A percentile compares a stretch with the other conserved stretches of the same genome.
Conservation (phyloP, 2,797 vertebrate species). For the Allobates femoralis region DNA sequence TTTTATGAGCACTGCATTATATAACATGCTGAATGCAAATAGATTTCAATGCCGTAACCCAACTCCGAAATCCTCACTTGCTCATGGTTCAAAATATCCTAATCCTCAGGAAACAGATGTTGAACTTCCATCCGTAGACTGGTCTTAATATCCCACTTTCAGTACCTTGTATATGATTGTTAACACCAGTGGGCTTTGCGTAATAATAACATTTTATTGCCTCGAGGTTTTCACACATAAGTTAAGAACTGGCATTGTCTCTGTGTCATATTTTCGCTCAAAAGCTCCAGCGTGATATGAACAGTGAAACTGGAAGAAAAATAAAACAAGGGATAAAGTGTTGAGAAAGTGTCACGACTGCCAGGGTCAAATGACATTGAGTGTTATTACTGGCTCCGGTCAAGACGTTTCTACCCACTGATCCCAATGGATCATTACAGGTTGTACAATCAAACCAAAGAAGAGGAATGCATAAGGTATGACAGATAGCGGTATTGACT, state of each 20-base stretch:
- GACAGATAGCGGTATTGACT: slow-evolving; percentile 32
- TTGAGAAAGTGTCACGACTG: slow-evolving; percentile 58
- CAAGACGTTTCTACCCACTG: slow-evolving; percentile 57
- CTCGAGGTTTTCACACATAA: slow-evolving; percentile 60
- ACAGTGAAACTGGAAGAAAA: slow-evolving; percentile 60
- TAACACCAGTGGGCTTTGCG: slow-evolving; percentile 61
- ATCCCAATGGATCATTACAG: slow-evolving; percentile 34
- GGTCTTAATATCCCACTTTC: slow-evolving; percentile 61
- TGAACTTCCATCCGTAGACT: slow-evolving; percentile 57
- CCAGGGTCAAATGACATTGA: slow-evolving; percentile 56
- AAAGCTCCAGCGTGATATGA: slow-evolving; percentile 43
- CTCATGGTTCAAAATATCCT: slow-evolving; percentile 51
- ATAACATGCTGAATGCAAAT: slow-evolving; percentile 59
- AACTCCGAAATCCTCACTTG: slow-evolving; percentile 55
- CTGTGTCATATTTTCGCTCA: slow-evolving; percentile 43
- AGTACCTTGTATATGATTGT: slow-evolving; percentile 57
- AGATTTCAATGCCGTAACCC: slow-evolving; percentile 42
- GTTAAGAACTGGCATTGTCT: slow-evolving; percentile 62
- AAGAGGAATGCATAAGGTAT: slow-evolving; percentile 23
- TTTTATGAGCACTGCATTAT: slow-evolving; percentile 55
- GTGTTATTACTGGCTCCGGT: slow-evolving; percentile 58
- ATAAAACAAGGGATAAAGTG: slow-evolving; percentile 60
- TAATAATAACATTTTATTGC: slow-evolving; percentile 62
- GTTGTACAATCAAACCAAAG: slow-evolving; percentile 15
- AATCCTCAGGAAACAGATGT: slow-evolving; percentile 63